A percentile compares a stretch with the other conserved stretches of the same genome.
Conservation (phyloP, 1,140 invertebrate species). For the Drosophila paulistorum region DNA sequence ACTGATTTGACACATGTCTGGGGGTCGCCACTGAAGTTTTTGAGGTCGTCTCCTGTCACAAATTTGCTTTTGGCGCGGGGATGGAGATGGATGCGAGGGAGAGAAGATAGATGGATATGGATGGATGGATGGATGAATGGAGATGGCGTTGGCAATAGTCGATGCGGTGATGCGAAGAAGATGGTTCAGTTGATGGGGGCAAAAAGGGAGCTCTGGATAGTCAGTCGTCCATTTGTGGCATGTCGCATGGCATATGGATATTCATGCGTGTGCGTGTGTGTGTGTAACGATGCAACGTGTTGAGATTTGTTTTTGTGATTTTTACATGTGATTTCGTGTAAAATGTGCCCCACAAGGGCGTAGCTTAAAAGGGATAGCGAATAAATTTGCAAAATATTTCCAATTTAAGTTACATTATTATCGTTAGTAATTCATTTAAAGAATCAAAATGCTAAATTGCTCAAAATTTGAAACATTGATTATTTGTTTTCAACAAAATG, state of each 20-base stretch:
- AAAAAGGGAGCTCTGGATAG: constrained; percentile 24
- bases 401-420: no score
- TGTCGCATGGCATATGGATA: constrained; percentile 62
- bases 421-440: no score
- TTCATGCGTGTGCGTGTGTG: constrained; percentile 9
- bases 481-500: no score
- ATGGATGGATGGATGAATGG: constrained; percentile 24
- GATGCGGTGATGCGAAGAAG: constrained; percentile 1
- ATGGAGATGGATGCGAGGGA: neutral
- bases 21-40: constrained; percentile 29
- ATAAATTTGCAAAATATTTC: neutral
- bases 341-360: neutral
- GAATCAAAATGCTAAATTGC: no score
- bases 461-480: no score
- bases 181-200: neutral
- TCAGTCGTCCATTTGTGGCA: constrained; percentile 78
- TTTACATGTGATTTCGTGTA: constrained; percentile 22
- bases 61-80: neutral
- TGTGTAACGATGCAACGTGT: constrained; percentile 4
- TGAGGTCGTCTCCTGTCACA: constrained; percentile 43
- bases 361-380: constrained; percentile 1
- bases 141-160: constrained; percentile 14
- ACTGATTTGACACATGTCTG: constrained; percentile 69
- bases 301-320: constrained; percentile 9
- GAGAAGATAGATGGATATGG: constrained; percentile 1